Base-by-base conservation (phyloP, 2,113 vertebrate species). In the Xiphorhynchus elegans region DNA sequence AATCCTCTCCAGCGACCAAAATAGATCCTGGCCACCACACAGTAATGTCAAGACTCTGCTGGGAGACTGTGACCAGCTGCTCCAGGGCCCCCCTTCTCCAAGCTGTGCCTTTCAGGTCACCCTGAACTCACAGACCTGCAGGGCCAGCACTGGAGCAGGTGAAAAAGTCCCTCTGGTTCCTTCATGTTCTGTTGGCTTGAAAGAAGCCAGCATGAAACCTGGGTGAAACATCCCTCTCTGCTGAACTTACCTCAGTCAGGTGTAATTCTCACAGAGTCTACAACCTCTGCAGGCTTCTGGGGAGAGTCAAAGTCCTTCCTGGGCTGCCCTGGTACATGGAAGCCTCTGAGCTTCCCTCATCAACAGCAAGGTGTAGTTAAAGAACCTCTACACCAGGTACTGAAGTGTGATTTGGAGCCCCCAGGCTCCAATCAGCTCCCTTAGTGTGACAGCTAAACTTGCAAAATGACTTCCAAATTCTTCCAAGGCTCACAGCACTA, bases 341-440 rank as follows among this genome's bases (percentile, higher is more conserved):
- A 55, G 42, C 60, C 53, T 47, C 16, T 0, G 1, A 35, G 42
- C 13, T 62, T 11, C 26, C 56, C 69, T 81, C 24, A 5, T 9
- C 26, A 25, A 9, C 10, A 17, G 7, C 16, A 62, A 21, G 20
- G 15, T 11, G 2, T 6, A 26, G 11, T 67, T 12, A 9, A 17
- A 66, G 39, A 14, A 12, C 0, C 5, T 9, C 44, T 24, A 2
- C 3, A 2, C 7, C 70, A 33, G 19, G 70, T 5, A 2, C 40
- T 21, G 17, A 28, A 4, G 18, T 6, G 17, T 2, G 29, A 28
- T 9, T 28, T 1, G 1, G 18, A 23, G 47, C 19, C 2, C 42
- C 10, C 69, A 12, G 46, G 1, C 24, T 28, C 14, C 53, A 26
- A 7, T 7, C 1, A 2, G 19, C 9, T 46, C 67, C 14, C 0